Evolutionary conservation across 2,888 invertebrate genomes (phyloP).

Genomic region (Apodemia duryi): DNA sequence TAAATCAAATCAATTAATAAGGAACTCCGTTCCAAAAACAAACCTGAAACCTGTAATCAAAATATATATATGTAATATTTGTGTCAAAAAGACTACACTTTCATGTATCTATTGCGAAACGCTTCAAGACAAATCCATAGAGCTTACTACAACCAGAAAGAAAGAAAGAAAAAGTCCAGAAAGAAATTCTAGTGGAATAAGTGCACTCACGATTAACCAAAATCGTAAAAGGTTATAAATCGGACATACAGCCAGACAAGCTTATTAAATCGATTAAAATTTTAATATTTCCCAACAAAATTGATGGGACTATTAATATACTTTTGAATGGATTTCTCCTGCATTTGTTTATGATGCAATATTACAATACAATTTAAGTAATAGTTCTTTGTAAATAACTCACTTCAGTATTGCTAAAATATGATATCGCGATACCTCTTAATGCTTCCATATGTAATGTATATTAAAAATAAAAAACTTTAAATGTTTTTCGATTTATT

Average conservation of each 20-base stretch:
- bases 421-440: slow-evolving; percentile 50
- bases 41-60: not conserved
- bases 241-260: not conserved
- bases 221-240: not conserved
- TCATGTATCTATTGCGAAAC: no score
- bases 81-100: not conserved
- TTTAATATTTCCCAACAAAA: not conserved
- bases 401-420: slow-evolving; percentile 47
- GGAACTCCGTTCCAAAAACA: not conserved
- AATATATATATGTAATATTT: not conserved
- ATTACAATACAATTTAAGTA: not conserved
- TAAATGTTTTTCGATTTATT: slow-evolving; percentile 31
- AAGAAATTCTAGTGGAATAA: not conserved
- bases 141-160: no score
- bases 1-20: not conserved
- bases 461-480: slow-evolving; percentile 37
- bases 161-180: no score
- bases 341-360: not conserved
- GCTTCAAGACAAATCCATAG: no score
- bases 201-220: not conserved
- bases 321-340: not conserved
- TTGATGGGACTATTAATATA: not conserved
- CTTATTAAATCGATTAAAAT: not conserved
- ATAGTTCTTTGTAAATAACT: slow-evolving; percentile 29
- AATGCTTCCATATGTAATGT: slow-evolving; percentile 40